Base-by-base conservation (phyloP, 2,888 invertebrate species). In the Caenorhabditis virilis region DNA sequence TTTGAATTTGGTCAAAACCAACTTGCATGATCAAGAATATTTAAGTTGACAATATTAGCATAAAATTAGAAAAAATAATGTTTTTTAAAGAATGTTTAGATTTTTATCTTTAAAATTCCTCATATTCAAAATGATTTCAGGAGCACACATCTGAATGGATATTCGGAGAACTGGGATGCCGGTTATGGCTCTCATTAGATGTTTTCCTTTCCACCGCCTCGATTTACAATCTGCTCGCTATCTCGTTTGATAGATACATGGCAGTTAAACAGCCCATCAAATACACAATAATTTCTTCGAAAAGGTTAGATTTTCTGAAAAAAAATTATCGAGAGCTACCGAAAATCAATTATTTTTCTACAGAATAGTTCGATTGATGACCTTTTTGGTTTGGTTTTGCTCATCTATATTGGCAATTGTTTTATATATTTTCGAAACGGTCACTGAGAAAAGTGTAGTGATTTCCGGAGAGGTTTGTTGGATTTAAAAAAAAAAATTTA, bases 191-290 rank as follows among this genome's bases (percentile, higher is more conserved):
- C 69, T 94, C 95, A 0, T 89, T 95, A 51, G 95, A 97, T 85
- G 95, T 97, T 11, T 93, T 94, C 91, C 91, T 95, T 90, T 95
- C 94, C 86, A 97, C 95, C 0, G 93, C 95, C 0, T 93, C 93
- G 78, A 95, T 95, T 79, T 87, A 95, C 75, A 95, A 95, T 86
- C 88, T 95, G 53, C 93, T 94, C 84, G 95, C 93, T 78, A 95
- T 95, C 84, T 93, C 92, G 20, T 87, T 95, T 83, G 95, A 85
- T 69, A 54, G 75, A 13, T 97, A 95, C 87, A 91, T 95, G 82
- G 95, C 95, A 15, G 95, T 97, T 59, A 93, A 94, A 26, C 88
- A 93, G 55, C 95, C 95, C 0, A 92, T 97, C 80, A 91, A 91
- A 84, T 97, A 97, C 86, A 93, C 95, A 16, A 89, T 92, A 80